These are phyloP conservation scores for Nephotettix cincticeps DNA, from an alignment of 1,140 invertebrate genomes.

Conservation along the genomic window DNA sequence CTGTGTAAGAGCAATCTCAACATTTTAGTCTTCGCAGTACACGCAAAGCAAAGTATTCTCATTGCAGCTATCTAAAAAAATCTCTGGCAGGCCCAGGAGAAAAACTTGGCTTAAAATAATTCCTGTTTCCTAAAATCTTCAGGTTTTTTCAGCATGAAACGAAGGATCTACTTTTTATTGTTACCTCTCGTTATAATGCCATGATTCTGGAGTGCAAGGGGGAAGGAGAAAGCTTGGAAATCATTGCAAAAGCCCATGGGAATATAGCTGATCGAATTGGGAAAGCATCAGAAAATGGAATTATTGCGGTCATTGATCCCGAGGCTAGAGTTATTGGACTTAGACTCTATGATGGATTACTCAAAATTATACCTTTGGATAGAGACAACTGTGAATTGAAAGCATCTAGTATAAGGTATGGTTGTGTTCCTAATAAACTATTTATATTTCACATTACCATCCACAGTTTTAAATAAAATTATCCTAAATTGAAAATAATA, in stretches of 20 bases:
- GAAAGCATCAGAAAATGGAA: slow-evolving; percentile 90
- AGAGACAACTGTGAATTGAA: slow-evolving; percentile 92
- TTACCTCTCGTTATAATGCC: slow-evolving; percentile 92
- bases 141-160: slow-evolving; percentile 73
- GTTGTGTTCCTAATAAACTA: no score
- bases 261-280: slow-evolving; percentile 92
- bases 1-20: no score
- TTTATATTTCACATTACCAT: no score
- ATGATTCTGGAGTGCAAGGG: slow-evolving; percentile 93
- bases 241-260: slow-evolving; percentile 94
- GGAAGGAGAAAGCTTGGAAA: slow-evolving; percentile 78
- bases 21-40: no score
- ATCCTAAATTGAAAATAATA: no score
- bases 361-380: slow-evolving; percentile 94
- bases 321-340: slow-evolving; percentile 93
- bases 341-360: slow-evolving; percentile 93
- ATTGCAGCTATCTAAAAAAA: no score
- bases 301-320: slow-evolving; percentile 94
- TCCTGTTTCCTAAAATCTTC: slow-evolving; percentile 1
- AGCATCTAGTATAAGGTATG: slow-evolving; percentile 86
- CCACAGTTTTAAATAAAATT: no score
- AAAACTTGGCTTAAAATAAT: no score
- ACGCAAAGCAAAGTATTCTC: no score
- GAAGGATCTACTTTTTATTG: slow-evolving; percentile 92
- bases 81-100: no score